Conservation (phyloP, 1,140 invertebrate species). For the Lordiphosa collinella region DNA sequence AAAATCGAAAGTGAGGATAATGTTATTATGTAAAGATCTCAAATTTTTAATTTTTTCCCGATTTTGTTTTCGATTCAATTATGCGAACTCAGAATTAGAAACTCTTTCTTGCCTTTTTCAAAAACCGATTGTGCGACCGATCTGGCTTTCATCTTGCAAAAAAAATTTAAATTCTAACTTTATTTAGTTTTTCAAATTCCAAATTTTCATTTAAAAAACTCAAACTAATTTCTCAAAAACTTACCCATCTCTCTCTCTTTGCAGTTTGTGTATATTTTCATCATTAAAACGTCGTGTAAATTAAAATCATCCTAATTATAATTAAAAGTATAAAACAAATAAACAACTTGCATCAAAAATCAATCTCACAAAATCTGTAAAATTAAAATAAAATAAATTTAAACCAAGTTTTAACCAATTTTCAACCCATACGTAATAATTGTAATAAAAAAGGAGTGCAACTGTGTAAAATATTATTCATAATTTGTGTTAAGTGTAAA, state of each 20-base stretch:
- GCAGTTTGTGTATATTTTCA: slow-evolving; percentile 77
- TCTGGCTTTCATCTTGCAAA: no score
- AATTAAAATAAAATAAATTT: slow-evolving; percentile 31
- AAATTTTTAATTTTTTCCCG: no score
- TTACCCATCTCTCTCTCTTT: slow-evolving; percentile 35
- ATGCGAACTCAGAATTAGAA: no score
- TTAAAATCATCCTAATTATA: slow-evolving; percentile 74
- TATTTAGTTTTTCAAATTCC: no score
- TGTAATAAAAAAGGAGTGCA: slow-evolving; percentile 15
- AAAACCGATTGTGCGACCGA: no score
- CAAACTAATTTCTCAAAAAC: no score
- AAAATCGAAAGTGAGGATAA: no score
- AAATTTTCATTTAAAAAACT: no score
- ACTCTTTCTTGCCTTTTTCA: no score
- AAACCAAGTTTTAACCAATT: slow-evolving; percentile 48
- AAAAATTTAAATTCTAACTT: no score
- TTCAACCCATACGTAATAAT: slow-evolving; percentile 46
- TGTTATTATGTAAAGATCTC: no score
- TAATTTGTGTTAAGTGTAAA: slow-evolving; percentile 69
- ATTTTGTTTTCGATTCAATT: no score
- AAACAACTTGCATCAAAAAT: slow-evolving; percentile 16
- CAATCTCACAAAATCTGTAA: slow-evolving; percentile 41
- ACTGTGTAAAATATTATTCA: slow-evolving; percentile 72
- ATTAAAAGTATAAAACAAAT: slow-evolving; percentile 49
- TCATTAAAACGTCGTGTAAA: slow-evolving; percentile 75